These are phyloP conservation scores for Myrmecophaga tridactyla DNA, from an alignment of 2,113 vertebrate species.

Conservation along the genomic window DNA sequence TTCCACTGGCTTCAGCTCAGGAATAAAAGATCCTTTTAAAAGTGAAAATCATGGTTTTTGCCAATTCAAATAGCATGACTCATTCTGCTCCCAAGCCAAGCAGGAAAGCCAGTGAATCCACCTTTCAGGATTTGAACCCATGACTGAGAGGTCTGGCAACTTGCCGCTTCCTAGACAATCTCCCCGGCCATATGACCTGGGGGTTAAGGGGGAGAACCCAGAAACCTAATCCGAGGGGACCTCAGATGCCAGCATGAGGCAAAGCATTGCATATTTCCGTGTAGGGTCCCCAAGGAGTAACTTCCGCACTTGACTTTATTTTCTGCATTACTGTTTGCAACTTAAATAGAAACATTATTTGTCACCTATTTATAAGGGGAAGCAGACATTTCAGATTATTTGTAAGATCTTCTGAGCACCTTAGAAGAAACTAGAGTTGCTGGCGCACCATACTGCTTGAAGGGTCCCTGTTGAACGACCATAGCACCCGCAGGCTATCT, in stretches of 20 bases:
- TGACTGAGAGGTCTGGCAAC: background rate
- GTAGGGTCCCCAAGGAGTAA: background rate
- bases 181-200: background rate
- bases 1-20: slow-evolving; percentile 64
- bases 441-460: background rate
- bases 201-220: background rate
- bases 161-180: background rate
- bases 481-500: accelerated
- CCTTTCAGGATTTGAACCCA: accelerated
- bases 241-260: background rate
- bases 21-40: slow-evolving; percentile 70
- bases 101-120: background rate
- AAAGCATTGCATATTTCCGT: background rate
- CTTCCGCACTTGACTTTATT: background rate
- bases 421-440: background rate
- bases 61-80: slow-evolving; percentile 63
- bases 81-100: background rate
- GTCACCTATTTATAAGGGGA: background rate
- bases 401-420: background rate
- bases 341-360: background rate
- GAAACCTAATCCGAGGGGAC: background rate
- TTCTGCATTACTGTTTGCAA: background rate
- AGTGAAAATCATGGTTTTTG: slow-evolving; percentile 66
- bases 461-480: background rate
- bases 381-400: background rate